Percentiles rank a stretch among this genome's conserved stretches.
Evolutionary conservation across 2,113 vertebrate genomes (phyloP).

Genomic region (Crotophaga sulcirostris): DNA sequence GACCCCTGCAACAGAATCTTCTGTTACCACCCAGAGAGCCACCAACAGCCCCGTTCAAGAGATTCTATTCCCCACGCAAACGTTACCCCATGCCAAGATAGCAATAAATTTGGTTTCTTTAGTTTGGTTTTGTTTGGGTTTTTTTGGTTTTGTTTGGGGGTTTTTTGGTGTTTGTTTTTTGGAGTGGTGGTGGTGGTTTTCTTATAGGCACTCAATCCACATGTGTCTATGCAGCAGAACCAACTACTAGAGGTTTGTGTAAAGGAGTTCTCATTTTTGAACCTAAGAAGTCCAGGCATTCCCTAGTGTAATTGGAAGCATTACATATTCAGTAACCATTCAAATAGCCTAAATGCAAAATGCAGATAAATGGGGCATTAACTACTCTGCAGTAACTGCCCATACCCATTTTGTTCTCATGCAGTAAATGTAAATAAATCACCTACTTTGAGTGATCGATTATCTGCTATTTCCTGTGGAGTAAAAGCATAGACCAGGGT

Average conservation of each 20-base stretch:
- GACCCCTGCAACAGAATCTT: background rate
- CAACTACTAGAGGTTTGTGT: background rate
- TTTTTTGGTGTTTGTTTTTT: no score
- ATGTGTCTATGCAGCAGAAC: background rate
- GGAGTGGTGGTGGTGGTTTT: no score
- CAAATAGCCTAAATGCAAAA: background rate
- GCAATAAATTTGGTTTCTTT: background rate
- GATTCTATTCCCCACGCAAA: background rate
- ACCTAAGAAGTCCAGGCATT: background rate
- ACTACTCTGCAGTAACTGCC: background rate
- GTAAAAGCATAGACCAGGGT: background rate
- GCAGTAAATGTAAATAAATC: background rate
- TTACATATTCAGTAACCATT: background rate
- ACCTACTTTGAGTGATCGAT: background rate
- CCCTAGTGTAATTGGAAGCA: background rate
- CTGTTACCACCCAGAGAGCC: background rate
- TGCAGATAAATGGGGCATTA: background rate
- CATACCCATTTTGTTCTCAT: background rate
- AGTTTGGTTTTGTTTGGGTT: no score
- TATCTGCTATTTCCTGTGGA: background rate
- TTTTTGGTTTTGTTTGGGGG: no score
- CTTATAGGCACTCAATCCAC: rapidly evolving
- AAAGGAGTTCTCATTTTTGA: background rate
- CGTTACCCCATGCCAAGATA: background rate
- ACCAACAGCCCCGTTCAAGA: background rate